Percentiles rank a stretch among this genome's conserved stretches.
These are phyloP conservation scores for Epirrhoe alternata DNA, from an alignment of 2,888 invertebrate genomes.

Conservation along the genomic window DNA sequence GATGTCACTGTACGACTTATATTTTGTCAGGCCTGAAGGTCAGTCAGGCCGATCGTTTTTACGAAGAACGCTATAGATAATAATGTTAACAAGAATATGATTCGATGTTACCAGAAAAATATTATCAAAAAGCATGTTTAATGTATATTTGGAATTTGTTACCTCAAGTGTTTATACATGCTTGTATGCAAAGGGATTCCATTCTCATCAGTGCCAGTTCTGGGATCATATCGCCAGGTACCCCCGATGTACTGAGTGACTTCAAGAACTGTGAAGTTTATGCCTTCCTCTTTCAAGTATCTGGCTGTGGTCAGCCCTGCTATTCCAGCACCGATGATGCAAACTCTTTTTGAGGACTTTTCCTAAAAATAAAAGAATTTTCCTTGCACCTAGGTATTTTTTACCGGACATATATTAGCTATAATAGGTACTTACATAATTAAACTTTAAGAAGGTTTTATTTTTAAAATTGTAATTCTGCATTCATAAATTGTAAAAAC, in stretches of 20 bases:
- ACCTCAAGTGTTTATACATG: slow-evolving; percentile 89
- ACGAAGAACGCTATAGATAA: not conserved
- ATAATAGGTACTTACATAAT: too few relatives aligned
- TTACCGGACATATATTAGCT: not conserved
- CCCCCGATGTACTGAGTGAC: slow-evolving; percentile 72
- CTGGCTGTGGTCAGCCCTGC: slow-evolving; percentile 71
- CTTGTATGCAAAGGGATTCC: slow-evolving; percentile 87
- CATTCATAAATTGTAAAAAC: too few relatives aligned
- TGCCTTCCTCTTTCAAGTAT: slow-evolving; percentile 70
- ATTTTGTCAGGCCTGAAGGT: too few relatives aligned
- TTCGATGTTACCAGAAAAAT: not conserved
- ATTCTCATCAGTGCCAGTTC: slow-evolving; percentile 81
- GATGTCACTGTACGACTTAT: slow-evolving; percentile 16
- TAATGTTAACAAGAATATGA: not conserved
- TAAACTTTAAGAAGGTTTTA: too few relatives aligned
- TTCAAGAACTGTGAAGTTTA: slow-evolving; percentile 72
- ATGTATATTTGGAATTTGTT: slow-evolving; percentile 25
- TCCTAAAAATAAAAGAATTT: slow-evolving; percentile 35
- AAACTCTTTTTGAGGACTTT: slow-evolving; percentile 58
- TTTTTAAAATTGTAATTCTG: too few relatives aligned
- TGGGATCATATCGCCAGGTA: slow-evolving; percentile 78
- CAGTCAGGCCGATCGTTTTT: not conserved
- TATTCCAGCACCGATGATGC: slow-evolving; percentile 76
- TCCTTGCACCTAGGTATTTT: not conserved
- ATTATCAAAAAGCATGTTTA: not conserved